Percentiles rank a stretch among this genome's conserved stretches.
Evolutionary conservation across 1,140 invertebrate genomes (phyloP).

Genomic region (Adoxophyes honmai): DNA sequence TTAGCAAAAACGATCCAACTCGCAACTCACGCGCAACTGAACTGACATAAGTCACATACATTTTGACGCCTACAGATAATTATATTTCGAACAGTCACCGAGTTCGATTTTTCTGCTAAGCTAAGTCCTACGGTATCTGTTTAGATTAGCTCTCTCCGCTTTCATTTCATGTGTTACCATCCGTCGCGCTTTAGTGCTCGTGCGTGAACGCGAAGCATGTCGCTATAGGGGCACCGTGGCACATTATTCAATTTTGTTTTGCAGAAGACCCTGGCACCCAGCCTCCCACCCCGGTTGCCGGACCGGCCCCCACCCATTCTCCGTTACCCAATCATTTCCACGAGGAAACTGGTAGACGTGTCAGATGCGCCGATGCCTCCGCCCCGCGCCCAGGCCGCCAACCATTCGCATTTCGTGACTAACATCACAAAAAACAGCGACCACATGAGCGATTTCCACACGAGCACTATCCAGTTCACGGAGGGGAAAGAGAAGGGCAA

Average conservation of each 20-base stretch:
- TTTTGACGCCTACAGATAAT: no score
- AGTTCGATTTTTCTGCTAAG: no score
- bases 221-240: slow-evolving; percentile 59
- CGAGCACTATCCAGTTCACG: slow-evolving; percentile 58
- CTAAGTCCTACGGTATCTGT: no score
- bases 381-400: slow-evolving; percentile 37
- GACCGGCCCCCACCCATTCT: slow-evolving; percentile 57
- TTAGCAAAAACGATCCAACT: no score
- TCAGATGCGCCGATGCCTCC: slow-evolving; percentile 60
- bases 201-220: slow-evolving; percentile 36
- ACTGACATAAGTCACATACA: no score
- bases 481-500: slow-evolving; percentile 60
- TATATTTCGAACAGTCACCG: no score
- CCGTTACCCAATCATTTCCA: slow-evolving; percentile 67
- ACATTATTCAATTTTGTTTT: slow-evolving; percentile 71
- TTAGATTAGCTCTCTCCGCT: neutral
- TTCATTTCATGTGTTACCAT: neutral
- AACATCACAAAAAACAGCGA: slow-evolving; percentile 59
- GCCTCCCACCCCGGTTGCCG: slow-evolving; percentile 63
- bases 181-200: slow-evolving; percentile 18
- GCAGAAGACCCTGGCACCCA: slow-evolving; percentile 68
- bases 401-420: slow-evolving; percentile 46
- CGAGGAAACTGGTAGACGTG: slow-evolving; percentile 58
- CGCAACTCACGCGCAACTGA: no score
- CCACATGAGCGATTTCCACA: slow-evolving; percentile 47